Conservation (phyloP, 2,888 invertebrate species). For the Netelia melanura region DNA sequence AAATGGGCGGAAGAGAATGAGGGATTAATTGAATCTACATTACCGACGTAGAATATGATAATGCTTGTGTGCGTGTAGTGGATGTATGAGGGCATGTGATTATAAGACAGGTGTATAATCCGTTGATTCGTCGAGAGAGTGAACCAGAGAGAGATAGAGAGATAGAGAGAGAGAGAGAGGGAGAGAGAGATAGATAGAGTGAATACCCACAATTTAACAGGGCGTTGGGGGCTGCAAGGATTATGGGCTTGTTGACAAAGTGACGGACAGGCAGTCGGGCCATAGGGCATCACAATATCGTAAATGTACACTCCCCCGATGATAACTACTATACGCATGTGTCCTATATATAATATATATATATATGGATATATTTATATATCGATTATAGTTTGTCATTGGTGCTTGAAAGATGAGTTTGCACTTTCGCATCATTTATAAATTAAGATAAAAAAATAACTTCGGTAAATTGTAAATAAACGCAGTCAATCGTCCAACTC, state of each 20-base stretch:
- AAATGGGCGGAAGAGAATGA: neutral
- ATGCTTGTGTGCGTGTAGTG: slow-evolving; percentile 6
- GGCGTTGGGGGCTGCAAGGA: slow-evolving; percentile 75
- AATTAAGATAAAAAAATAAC: slow-evolving; percentile 18
- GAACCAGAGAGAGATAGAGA: neutral
- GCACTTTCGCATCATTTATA: neutral
- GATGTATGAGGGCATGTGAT: slow-evolving; percentile 6
- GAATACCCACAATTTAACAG: slow-evolving; percentile 32
- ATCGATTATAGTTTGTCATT: no score
- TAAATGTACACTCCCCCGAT: slow-evolving; percentile 40
- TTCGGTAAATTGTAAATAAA: neutral
- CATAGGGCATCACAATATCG: slow-evolving; percentile 23
- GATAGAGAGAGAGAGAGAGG: neutral
- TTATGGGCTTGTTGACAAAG: slow-evolving; percentile 81
- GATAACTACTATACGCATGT: neutral
- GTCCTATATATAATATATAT: neutral
- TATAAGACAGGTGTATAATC: slow-evolving; percentile 33
- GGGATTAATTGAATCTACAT: slow-evolving; percentile 28
- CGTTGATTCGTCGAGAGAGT: neutral
- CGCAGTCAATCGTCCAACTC: neutral
- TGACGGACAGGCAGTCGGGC: slow-evolving; percentile 77
- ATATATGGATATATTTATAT: no score
- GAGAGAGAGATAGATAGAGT: neutral
- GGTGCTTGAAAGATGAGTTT: neutral
- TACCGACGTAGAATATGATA: slow-evolving; percentile 23